Evolutionary conservation across 2,797 vertebrate genomes (phyloP).

Genomic region (Sebastes oblongus): DNA sequence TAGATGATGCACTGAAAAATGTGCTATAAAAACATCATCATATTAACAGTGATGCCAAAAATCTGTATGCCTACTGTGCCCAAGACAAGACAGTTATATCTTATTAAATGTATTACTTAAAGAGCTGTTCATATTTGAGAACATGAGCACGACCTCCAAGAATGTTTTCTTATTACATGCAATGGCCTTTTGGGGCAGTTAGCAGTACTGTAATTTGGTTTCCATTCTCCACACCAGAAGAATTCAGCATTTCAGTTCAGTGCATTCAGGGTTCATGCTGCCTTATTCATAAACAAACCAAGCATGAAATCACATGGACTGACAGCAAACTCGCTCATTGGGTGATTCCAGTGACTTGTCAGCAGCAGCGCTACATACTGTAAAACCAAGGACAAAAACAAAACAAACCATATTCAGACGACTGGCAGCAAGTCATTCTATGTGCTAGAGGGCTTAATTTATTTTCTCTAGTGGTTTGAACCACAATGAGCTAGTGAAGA

Average conservation of each 20-base stretch:
- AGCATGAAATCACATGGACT: slow-evolving; percentile 39
- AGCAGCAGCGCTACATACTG: not conserved
- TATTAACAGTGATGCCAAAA: not conserved
- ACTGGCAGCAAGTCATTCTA: not conserved
- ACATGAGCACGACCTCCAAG: not conserved
- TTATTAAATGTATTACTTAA: slow-evolving; percentile 1
- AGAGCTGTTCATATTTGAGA: slow-evolving; percentile 6
- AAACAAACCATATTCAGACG: not conserved
- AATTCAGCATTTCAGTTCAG: slow-evolving; percentile 17
- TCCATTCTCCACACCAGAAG: slow-evolving; percentile 1
- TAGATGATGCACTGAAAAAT: slow-evolving; percentile 4
- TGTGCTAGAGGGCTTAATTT: not conserved
- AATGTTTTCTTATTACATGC: not conserved
- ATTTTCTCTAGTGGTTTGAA: not conserved
- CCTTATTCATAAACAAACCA: slow-evolving; percentile 11
- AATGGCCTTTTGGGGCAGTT: not conserved
- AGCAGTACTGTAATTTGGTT: not conserved
- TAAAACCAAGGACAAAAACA: slow-evolving; percentile 7
- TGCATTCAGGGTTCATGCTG: not conserved
- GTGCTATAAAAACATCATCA: slow-evolving; percentile 35
- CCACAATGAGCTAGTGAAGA: not conserved
- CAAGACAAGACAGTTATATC: not conserved
- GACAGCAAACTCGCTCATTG: not conserved
- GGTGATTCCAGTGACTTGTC: slow-evolving; percentile 15
- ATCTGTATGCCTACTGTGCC: not conserved